phyloP scores from a whole-genome alignment of 2,113 vertebrate species.

The Thryonomys swinderianus region DNA sequence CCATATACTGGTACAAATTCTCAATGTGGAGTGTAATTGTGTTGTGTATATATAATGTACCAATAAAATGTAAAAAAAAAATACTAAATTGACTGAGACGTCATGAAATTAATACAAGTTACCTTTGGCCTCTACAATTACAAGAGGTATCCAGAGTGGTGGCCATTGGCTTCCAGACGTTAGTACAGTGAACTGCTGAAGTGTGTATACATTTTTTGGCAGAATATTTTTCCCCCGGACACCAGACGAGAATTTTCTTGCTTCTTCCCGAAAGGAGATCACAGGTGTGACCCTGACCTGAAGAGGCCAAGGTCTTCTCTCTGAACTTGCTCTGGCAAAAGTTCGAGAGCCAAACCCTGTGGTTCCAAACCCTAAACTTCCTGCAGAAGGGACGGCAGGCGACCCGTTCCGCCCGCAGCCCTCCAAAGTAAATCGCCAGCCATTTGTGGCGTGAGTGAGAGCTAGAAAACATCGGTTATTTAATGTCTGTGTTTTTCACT shows the following conservation, averaged over 20 bases:
- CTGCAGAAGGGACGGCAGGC: background rate
- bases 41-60: no score
- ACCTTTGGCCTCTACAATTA: background rate
- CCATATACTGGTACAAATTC: no score
- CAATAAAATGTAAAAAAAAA: no score
- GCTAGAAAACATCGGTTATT: background rate
- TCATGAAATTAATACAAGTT: background rate
- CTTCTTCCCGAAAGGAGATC: slow-evolving; percentile 28
- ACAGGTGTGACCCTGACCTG: background rate
- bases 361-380: slow-evolving; percentile 65
- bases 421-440: slow-evolving; percentile 65
- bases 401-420: background rate
- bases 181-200: background rate
- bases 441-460: background rate
- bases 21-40: no score
- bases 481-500: background rate
- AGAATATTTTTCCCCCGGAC: background rate
- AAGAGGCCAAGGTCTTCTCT: slow-evolving; percentile 28
- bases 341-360: slow-evolving; percentile 1
- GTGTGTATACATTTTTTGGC: background rate
- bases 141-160: background rate
- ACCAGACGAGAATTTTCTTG: slow-evolving; percentile 13
- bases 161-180: background rate
- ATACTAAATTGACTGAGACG: no score
- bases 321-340: slow-evolving; percentile 11